phyloP scores from a whole-genome alignment of 2,113 vertebrate genomes.

The Albula goreensis region DNA sequence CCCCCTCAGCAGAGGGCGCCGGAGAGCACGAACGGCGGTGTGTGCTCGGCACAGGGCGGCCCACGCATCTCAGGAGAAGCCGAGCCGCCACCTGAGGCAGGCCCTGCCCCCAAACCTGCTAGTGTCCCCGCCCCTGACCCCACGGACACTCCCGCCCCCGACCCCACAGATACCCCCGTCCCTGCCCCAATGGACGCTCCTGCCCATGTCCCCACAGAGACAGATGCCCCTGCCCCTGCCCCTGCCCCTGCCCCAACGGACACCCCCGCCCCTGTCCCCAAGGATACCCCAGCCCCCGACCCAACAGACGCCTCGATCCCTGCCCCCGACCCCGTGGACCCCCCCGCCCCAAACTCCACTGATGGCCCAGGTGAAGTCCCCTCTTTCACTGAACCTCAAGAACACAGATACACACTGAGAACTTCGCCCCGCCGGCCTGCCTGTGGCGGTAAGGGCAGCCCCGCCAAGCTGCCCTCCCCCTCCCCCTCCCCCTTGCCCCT shows the following conservation, averaged over 20 bases:
- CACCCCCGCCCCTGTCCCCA: slow-evolving; percentile 57
- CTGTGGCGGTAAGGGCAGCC: slow-evolving; percentile 74
- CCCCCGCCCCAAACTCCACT: slow-evolving; percentile 52
- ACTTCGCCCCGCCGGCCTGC: slow-evolving; percentile 86
- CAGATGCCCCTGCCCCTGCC: too few species aligned
- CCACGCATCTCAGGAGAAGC: slow-evolving; percentile 82
- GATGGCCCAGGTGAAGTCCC: slow-evolving; percentile 65
- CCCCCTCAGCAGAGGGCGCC: slow-evolving; percentile 78
- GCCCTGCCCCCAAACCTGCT: too few species aligned
- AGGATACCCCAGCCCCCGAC: slow-evolving; percentile 19
- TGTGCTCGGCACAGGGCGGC: slow-evolving; percentile 57
- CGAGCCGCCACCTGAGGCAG: slow-evolving; percentile 57
- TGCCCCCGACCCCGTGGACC: slow-evolving; percentile 29
- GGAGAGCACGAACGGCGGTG: slow-evolving; percentile 66
- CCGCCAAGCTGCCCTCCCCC: slow-evolving; percentile 81
- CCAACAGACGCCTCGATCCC: slow-evolving; percentile 18
- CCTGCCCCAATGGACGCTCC: too few species aligned
- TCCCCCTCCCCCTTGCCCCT: slow-evolving; percentile 81
- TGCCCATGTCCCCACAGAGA: too few species aligned
- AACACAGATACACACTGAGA: slow-evolving; percentile 94
- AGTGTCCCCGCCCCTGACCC: too few species aligned
- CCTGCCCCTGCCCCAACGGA: slow-evolving; percentile 51
- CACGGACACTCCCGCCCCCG: too few species aligned
- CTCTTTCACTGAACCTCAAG: slow-evolving; percentile 85
- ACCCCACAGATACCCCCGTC: too few species aligned